phyloP scores from a whole-genome alignment of 2,888 invertebrate genomes.

The Hypomecis atomaria region DNA sequence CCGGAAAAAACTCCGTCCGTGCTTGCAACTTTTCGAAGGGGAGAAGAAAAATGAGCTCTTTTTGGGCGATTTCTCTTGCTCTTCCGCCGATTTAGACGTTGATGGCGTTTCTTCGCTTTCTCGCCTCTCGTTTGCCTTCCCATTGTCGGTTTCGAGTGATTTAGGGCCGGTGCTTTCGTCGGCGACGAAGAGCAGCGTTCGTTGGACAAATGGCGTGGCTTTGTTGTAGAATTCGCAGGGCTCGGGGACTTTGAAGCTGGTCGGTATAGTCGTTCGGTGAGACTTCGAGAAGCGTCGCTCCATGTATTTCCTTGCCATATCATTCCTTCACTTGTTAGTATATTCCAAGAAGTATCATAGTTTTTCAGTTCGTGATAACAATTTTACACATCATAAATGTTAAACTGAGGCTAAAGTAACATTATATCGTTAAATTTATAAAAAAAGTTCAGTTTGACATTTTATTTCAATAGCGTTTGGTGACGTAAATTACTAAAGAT shows the following conservation, averaged over 20 bases:
- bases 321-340: constrained; percentile 51
- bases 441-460: background rate
- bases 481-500: too few relatives aligned
- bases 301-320: constrained; percentile 84
- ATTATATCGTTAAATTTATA: too few relatives aligned
- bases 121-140: constrained; percentile 52
- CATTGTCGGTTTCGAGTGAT: constrained; percentile 53
- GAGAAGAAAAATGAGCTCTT: constrained; percentile 83
- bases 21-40: constrained; percentile 81
- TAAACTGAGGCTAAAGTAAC: too few relatives aligned
- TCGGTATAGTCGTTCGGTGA: constrained; percentile 77
- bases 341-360: background rate
- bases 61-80: constrained; percentile 80
- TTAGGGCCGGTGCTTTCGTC: constrained; percentile 78
- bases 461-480: constrained; percentile 51
- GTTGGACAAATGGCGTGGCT: constrained; percentile 81
- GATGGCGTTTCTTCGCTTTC: constrained; percentile 61
- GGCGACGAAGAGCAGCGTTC: constrained; percentile 77
- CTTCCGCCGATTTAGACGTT: constrained; percentile 69
- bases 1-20: constrained; percentile 81
- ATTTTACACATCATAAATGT: too few relatives aligned
- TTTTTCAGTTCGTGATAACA: too few relatives aligned
- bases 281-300: constrained; percentile 80
- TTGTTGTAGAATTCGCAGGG: constrained; percentile 80
- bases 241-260: constrained; percentile 78